Percentiles rank a stretch among this genome's conserved stretches.
These are phyloP conservation scores for Incurvaria masculella DNA, from an alignment of 2,888 invertebrate genomes.

Conservation along the genomic window DNA sequence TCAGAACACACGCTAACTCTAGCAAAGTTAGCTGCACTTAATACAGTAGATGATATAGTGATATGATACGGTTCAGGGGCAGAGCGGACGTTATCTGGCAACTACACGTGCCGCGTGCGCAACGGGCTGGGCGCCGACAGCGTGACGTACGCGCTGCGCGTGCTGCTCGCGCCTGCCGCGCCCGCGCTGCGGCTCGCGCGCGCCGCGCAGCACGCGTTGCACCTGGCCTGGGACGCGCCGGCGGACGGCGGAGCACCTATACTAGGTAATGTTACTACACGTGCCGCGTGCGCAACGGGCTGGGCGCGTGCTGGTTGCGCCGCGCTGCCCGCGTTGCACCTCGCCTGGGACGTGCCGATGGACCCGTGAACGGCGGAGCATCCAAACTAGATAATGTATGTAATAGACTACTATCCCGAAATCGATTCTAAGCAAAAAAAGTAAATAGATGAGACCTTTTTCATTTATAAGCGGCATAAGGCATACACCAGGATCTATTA, in stretches of 20 bases:
- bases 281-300: slow-evolving; percentile 71
- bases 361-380: slow-evolving; percentile 24
- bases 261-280: slow-evolving; percentile 66
- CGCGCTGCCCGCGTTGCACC: slow-evolving; percentile 44
- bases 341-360: slow-evolving; percentile 62
- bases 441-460: no score
- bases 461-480: no score
- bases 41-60: no score
- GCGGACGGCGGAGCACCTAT: slow-evolving; percentile 24
- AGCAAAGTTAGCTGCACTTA: no score
- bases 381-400: slow-evolving; percentile 27
- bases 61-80: slow-evolving; percentile 44
- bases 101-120: slow-evolving; percentile 73
- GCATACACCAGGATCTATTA: no score
- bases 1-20: no score
- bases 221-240: slow-evolving; percentile 60
- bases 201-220: slow-evolving; percentile 49
- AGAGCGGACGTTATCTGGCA: slow-evolving; percentile 62
- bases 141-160: slow-evolving; percentile 64
- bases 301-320: slow-evolving; percentile 72
- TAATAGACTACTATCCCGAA: no score
- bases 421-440: no score
- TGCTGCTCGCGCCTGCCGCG: slow-evolving; percentile 64
- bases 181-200: slow-evolving; percentile 61
- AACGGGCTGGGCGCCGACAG: slow-evolving; percentile 78